These are phyloP conservation scores for Phrynocephalus versicolor DNA, from an alignment of 2,113 vertebrate species.

Conservation along the genomic window DNA sequence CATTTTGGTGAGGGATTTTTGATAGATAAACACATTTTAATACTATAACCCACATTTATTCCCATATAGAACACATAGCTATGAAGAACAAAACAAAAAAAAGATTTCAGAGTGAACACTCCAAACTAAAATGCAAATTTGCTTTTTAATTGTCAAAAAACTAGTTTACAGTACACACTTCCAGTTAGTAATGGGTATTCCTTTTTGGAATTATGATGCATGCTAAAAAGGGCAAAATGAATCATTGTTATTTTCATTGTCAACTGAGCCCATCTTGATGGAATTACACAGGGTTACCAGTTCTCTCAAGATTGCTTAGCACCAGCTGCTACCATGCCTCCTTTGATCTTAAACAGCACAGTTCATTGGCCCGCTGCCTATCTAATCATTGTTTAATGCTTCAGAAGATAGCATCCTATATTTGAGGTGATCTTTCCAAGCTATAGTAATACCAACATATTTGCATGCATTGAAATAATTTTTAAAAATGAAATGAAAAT, in stretches of 20 bases:
- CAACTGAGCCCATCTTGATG: slow-evolving; percentile 60
- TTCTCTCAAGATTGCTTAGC: slow-evolving; percentile 59
- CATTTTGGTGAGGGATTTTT: neutral
- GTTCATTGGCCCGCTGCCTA: slow-evolving; percentile 66
- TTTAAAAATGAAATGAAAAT: slow-evolving; percentile 40
- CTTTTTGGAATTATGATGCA: slow-evolving; percentile 48
- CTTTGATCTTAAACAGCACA: slow-evolving; percentile 42
- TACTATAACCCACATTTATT: neutral
- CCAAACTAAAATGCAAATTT: slow-evolving; percentile 35
- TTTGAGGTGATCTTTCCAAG: slow-evolving; percentile 58
- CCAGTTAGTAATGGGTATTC: slow-evolving; percentile 33
- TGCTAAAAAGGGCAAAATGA: slow-evolving; percentile 55
- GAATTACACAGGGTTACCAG: slow-evolving; percentile 53
- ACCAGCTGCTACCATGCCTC: slow-evolving; percentile 48
- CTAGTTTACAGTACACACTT: slow-evolving; percentile 31
- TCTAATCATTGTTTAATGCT: slow-evolving; percentile 75
- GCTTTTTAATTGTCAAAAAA: slow-evolving; percentile 23
- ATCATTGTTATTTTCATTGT: slow-evolving; percentile 62
- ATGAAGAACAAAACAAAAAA: neutral
- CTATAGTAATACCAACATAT: slow-evolving; percentile 61
- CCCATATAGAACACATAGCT: neutral
- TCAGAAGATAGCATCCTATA: slow-evolving; percentile 65
- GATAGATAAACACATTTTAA: neutral
- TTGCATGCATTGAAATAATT: slow-evolving; percentile 67
- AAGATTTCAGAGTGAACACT: neutral